These are phyloP conservation scores for Corella eumyota DNA, from an alignment of 23 tunicate species.

Conservation along the genomic window DNA sequence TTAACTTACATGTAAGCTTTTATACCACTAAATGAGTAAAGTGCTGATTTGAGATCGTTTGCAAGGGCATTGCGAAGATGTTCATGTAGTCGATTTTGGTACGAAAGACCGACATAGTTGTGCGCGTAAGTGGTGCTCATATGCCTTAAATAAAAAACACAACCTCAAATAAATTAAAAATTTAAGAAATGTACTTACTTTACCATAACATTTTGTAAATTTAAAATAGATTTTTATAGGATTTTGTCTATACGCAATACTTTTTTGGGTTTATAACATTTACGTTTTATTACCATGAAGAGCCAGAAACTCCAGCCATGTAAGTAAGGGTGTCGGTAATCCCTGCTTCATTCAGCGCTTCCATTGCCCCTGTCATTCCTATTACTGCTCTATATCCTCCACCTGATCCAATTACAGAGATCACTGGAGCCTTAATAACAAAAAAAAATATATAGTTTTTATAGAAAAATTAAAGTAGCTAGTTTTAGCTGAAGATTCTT, in stretches of 20 bases:
- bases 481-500: too few relatives aligned
- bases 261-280: too few relatives aligned
- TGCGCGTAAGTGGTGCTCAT: constrained; percentile 29
- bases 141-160: constrained; percentile 16
- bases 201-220: too few relatives aligned
- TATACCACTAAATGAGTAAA: too few relatives aligned
- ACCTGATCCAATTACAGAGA: constrained; percentile 66
- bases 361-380: constrained; percentile 86
- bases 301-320: constrained; percentile 66
- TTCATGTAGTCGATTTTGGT: not conserved
- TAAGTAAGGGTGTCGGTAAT: constrained; percentile 56
- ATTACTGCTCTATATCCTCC: constrained; percentile 77
- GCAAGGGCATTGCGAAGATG: not conserved
- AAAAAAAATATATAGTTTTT: not conserved
- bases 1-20: too few relatives aligned
- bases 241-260: too few relatives aligned
- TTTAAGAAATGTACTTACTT: too few relatives aligned
- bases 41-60: not conserved
- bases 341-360: constrained; percentile 71
- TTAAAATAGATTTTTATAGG: too few relatives aligned
- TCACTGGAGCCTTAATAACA: constrained; percentile 53
- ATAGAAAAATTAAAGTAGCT: too few relatives aligned
- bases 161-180: not conserved
- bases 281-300: constrained; percentile 86
- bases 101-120: not conserved